These are phyloP conservation scores for Rugalucina vietnamica DNA, from an alignment of 2,888 invertebrate genomes.

Conservation along the genomic window DNA sequence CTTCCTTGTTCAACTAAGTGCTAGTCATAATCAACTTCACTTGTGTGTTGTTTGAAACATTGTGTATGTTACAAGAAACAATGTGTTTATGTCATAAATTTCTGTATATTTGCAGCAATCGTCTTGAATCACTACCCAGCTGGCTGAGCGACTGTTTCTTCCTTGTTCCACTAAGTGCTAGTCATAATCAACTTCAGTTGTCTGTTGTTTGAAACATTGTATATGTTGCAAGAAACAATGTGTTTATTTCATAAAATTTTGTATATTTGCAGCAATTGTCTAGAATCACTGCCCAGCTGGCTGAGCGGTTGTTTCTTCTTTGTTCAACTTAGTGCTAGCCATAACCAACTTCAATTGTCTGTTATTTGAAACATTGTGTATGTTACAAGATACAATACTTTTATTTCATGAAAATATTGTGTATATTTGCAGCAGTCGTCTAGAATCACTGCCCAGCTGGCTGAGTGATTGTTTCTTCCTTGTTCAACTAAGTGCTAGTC, in stretches of 20 bases:
- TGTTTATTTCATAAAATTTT: too few species aligned
- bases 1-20: neutral
- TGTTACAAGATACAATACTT: too few species aligned
- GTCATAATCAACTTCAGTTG: constrained; percentile 83
- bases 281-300: constrained; percentile 82
- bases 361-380: too few species aligned
- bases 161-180: constrained; percentile 82
- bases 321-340: constrained; percentile 81
- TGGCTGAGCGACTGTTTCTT: constrained; percentile 84
- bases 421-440: neutral
- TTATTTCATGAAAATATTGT: too few species aligned
- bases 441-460: neutral
- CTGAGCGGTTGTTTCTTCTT: constrained; percentile 83
- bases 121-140: constrained; percentile 79
- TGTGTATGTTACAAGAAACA: too few species aligned
- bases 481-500: neutral
- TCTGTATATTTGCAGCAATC: constrained; percentile 78
- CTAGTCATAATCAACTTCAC: neutral
- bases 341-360: too few species aligned
- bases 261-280: constrained; percentile 79
- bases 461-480: neutral
- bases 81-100: too few species aligned
- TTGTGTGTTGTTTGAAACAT: too few species aligned
- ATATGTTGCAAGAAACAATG: too few species aligned
- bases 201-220: too few species aligned